Evolutionary conservation across 1,140 invertebrate species (phyloP).

Genomic region (Bombus ignitus): DNA sequence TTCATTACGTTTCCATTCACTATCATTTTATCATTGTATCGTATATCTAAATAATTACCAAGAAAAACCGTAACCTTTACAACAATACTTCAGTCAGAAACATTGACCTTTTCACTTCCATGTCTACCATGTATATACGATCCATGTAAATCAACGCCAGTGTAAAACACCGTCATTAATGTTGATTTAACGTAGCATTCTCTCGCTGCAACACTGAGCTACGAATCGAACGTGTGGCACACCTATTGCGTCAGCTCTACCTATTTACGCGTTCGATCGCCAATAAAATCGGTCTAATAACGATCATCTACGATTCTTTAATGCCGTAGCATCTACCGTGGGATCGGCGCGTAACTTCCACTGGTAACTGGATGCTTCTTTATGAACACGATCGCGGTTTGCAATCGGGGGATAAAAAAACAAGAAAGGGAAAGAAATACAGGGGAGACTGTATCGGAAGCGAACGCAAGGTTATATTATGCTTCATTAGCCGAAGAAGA

Average conservation of each 20-base stretch:
- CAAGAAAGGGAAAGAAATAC: neutral
- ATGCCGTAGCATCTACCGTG: conserved; percentile 44
- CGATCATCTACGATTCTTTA: conserved; percentile 72
- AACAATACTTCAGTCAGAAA: neutral
- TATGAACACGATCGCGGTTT: neutral
- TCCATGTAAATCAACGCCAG: conserved; percentile 10
- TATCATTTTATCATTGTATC: neutral
- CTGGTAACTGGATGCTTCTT: conserved; percentile 45
- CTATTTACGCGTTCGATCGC: conserved; percentile 61
- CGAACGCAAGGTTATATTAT: conserved; percentile 43
- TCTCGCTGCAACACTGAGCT: conserved; percentile 31
- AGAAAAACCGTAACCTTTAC: neutral
- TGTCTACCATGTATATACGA: neutral
- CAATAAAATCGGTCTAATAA: conserved; percentile 71
- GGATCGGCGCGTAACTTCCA: conserved; percentile 57
- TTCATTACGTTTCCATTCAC: neutral
- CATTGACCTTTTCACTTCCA: neutral
- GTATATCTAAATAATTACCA: neutral
- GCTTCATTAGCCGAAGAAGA: conserved; percentile 25
- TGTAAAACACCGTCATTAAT: conserved; percentile 13
- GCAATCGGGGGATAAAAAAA: neutral
- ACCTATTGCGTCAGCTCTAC: conserved; percentile 29
- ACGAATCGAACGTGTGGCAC: conserved; percentile 35
- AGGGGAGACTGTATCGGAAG: conserved; percentile 24
- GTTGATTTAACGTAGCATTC: conserved; percentile 17